Evolutionary conservation across 2,797 vertebrate species (phyloP), one percentile per base, ranked within the genome.

Genomic region (Spea hammondii): DNA sequence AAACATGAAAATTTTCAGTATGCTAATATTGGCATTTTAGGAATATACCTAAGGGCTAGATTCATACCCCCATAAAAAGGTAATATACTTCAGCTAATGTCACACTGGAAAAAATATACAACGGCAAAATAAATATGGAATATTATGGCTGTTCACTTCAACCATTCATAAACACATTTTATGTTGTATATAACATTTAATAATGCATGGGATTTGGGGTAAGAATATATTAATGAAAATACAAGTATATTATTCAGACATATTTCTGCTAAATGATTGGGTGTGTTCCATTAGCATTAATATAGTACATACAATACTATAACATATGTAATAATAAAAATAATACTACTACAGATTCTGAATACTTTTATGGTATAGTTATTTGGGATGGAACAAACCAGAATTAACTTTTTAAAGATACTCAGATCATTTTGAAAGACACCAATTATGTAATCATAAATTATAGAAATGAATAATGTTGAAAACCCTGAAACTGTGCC

Each of bases 11-110:
- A 70, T 65, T 80, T 76, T 55, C 79, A 50, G 60, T 72, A 80
- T 80, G 79, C 79, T 80, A 80, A 76, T 72, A 76, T 80, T 67
- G 47, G 17, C 74, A 67, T 81, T 79, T 81, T 72, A 68, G 68
- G 51, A 67, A 72, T 10, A 70, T 60, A 48, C 79, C 73, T 65
- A 44, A 47, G 64, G 74, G 79, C 47, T 50, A 65, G 49, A 65
- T 67, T 81, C 65, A 53, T 65, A 46, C 9, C 7, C 47, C 62
- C 32, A 68, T 76, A 76, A 80, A 69, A 79, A 72, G 64, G 51
- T 65, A 65, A 76, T 80, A 67, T 66, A 76, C 48, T 72, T 65
- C 68, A 66, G 12, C 9, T 66, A 72, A 76, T 66, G 47, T 50
- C n/a, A 49, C 11, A 8, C 11, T 60, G 14, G 46, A 59, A 53